phyloP scores from a whole-genome alignment of 2,888 invertebrate species.

The Lasioglossum calceatum region DNA sequence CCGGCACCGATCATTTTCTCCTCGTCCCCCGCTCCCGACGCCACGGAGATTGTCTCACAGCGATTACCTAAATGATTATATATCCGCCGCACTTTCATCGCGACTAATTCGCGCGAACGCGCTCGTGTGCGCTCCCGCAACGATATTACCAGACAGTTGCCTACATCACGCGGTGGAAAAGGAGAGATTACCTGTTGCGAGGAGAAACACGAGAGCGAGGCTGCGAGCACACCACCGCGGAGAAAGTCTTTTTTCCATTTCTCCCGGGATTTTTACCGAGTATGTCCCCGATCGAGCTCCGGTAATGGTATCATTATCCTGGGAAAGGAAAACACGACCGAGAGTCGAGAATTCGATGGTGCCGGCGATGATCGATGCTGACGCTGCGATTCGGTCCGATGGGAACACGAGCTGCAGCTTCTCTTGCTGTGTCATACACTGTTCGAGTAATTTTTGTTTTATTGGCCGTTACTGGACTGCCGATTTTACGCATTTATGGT shows the following conservation, averaged over 20 bases:
- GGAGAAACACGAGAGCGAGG: conserved; percentile 18
- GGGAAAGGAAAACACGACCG: neutral
- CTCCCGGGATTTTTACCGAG: conserved; percentile 23
- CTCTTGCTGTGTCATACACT: too few relatives aligned
- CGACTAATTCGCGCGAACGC: conserved; percentile 61
- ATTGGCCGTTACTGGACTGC: too few relatives aligned
- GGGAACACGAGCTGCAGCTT: too few relatives aligned
- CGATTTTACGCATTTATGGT: too few relatives aligned
- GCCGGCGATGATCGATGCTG: neutral
- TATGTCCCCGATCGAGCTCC: conserved; percentile 17
- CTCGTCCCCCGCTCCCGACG: conserved; percentile 1
- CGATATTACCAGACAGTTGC: conserved; percentile 64
- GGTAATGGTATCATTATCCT: conserved; percentile 11
- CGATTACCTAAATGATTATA: conserved; percentile 78
- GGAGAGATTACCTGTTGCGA: conserved; percentile 44
- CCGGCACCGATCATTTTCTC: conserved; percentile 65
- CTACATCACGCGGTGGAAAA: conserved; percentile 44
- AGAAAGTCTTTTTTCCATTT: conserved; percentile 60
- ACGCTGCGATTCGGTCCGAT: too few relatives aligned
- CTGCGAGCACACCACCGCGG: conserved; percentile 9
- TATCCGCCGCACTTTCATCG: conserved; percentile 76
- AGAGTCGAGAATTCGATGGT: neutral
- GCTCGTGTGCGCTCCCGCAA: neutral
- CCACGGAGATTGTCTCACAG: conserved; percentile 73
- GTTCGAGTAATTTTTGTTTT: too few relatives aligned